Base-by-base conservation (phyloP, 1,140 invertebrate genomes). In the Tetramorium simillimum region DNA sequence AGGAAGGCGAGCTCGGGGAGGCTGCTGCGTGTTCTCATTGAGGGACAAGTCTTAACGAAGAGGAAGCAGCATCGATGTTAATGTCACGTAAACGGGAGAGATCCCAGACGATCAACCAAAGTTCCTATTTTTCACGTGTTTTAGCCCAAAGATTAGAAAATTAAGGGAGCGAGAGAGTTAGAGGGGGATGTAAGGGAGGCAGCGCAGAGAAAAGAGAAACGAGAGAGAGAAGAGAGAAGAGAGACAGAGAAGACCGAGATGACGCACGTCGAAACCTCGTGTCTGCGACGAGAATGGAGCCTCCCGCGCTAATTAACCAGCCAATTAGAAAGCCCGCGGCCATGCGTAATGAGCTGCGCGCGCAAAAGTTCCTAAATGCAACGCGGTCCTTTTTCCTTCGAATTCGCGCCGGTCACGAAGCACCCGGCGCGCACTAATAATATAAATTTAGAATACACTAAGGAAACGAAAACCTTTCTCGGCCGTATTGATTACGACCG, bases 41-140 rank as follows among this genome's bases (percentile, higher is more conserved):
- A 90, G 78, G 67, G 77, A 82, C 53, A 82, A 85, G n/a, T 76
- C 78, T 76, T 77, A 78, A 76, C 86, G 72, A 90, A 63, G 46
- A 70, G 69, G 62, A 21, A 21, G 46, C 60, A 75, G 51, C 77
- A 37, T 51, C 72, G 77, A 75, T 62, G 77, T 88, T 85, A 73
- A 70, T 73, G 88, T 65, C 56, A 73, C 16, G 78, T 67, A 81
- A 62, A 81, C 58, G 70, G 77, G 82, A 86, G 76, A 58, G 86
- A 84, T 56, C 69, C 40, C 78, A 90, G 69, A 80, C 90, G 92
- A 92, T 93, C 91, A 95, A 95, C 94, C 92, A 95, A 95, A 95
- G 94, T 95, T 95, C 95, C 95, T 95, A 95, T 95, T 95, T 95
- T 95, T 94, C 93, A 95, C 91, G 88, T 91, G 88, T 91, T 91